phyloP scores from a whole-genome alignment of 2,888 invertebrate genomes.

The Plagodis dolabraria region DNA sequence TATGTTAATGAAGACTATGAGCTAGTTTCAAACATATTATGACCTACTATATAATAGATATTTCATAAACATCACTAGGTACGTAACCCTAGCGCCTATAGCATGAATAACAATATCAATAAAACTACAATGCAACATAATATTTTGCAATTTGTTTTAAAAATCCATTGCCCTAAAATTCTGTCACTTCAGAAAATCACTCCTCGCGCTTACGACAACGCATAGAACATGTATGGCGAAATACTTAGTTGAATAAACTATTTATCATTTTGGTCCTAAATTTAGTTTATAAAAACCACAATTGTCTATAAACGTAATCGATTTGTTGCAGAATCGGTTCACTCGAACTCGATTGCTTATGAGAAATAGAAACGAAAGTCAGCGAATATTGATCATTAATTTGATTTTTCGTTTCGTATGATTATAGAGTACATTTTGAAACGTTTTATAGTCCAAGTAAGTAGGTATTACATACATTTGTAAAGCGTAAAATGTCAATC shows the following conservation, averaged over 20 bases:
- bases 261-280: constrained; percentile 38
- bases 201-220: constrained; percentile 18
- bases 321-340: constrained; percentile 43
- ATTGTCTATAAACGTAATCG: constrained; percentile 48
- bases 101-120: constrained; percentile 8
- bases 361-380: constrained; percentile 31
- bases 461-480: background rate
- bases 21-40: constrained; percentile 6
- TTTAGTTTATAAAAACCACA: constrained; percentile 44
- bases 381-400: constrained; percentile 19
- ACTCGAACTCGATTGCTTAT: constrained; percentile 36
- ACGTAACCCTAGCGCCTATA: background rate
- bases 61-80: background rate
- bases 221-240: constrained; percentile 28
- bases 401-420: constrained; percentile 2
- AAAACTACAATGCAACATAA: constrained; percentile 2
- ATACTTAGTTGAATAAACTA: constrained; percentile 24
- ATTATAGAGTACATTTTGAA: too few relatives aligned
- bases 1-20: constrained; percentile 13
- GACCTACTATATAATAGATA: background rate
- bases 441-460: too few relatives aligned
- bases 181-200: constrained; percentile 10
- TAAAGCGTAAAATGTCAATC: constrained; percentile 11
- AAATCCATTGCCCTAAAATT: constrained; percentile 8
- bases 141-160: constrained; percentile 2